Evolutionary conservation across 37 sponge, comb jelly and placozoan species (phyloP), one percentile per base, ranked within the genome.

Genomic region (Halichondria panicea): DNA sequence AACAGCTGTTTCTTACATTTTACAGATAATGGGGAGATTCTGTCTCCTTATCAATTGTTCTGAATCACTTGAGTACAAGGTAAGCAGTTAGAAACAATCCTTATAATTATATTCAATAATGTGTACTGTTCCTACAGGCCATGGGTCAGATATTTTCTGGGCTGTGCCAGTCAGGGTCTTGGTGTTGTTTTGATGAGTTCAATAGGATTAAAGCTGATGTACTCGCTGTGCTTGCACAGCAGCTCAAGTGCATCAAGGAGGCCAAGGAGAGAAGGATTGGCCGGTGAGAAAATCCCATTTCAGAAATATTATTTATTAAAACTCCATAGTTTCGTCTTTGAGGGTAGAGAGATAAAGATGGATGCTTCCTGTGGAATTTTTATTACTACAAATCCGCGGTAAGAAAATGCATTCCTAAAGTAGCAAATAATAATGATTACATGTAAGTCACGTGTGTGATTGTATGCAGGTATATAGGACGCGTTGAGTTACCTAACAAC

Each of bases 131-230:
- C 0, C 5, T 37, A 4, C 73, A 81, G 89, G 85, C 89, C 83
- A 77, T 93, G 61, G 86, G 86, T 4, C 67, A 74, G 46, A 89
- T 79, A 48, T 85, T 89, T 68, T 88, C 89, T 58, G 93, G 93
- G 15, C 53, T 93, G 45, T 71, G 76, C 32, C 90, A 89, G 69
- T 81, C 89, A 21, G 93, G 93, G 3, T 72, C 85, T 13, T 89
- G 90, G 86, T 80, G 86, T 50, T 93, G 93, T 55, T 84, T 93
- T 70, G 93, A 93, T 68, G 93, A 93, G 69, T 93, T 93, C 58
- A 89, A 93, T 71, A 80, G 90, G 61, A 84, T 93, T 19, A 68
- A 84, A 25, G 61, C 80, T 46, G 86, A 89, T 36, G 93, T 93
- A 27, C 65, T 93, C 60, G 75, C 84, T 28, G 93, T 93, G 36